Evolutionary conservation across 2,797 vertebrate species (phyloP).

Genomic region (Fistularia commersonii): DNA sequence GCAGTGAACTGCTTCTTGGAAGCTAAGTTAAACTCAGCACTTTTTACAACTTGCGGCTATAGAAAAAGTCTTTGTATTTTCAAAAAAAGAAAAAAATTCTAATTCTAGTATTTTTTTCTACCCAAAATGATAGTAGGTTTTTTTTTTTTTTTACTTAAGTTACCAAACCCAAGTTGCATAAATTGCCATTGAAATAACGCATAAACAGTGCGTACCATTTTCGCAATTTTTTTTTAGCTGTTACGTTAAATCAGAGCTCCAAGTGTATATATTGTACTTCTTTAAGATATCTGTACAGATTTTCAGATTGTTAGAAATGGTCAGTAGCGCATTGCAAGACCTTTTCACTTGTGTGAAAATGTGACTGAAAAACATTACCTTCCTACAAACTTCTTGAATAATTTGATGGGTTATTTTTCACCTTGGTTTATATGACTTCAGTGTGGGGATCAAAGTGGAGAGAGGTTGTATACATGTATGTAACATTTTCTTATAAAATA

Average conservation of each 20-base stretch:
- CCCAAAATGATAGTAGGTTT: constrained; percentile 39
- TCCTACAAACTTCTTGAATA: constrained; percentile 24
- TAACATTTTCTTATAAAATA: constrained; percentile 67
- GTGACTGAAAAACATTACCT: constrained; percentile 49
- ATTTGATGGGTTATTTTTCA: constrained; percentile 57
- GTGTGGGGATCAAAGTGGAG: constrained; percentile 56
- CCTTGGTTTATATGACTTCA: constrained; percentile 54
- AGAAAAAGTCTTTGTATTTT: constrained; percentile 43
- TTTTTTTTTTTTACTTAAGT: constrained; percentile 47
- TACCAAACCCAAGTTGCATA: constrained; percentile 53
- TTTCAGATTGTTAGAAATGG: constrained; percentile 59
- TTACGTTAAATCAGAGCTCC: constrained; percentile 21
- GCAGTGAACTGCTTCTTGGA: constrained; percentile 86
- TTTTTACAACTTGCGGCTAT: constrained; percentile 24
- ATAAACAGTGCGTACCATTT: constrained; percentile 27
- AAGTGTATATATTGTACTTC: constrained; percentile 56
- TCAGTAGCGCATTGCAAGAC: constrained; percentile 53
- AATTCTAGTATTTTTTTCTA: constrained; percentile 53
- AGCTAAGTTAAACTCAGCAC: constrained; percentile 73
- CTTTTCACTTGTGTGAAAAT: constrained; percentile 58
- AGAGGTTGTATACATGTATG: constrained; percentile 61
- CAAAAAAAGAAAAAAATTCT: constrained; percentile 18
- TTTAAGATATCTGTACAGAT: constrained; percentile 59
- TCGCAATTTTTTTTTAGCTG: constrained; percentile 26
- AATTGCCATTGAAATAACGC: constrained; percentile 41